These are phyloP conservation scores for Andinoacara biseriatus DNA, from an alignment of 2,113 vertebrate species.

Conservation along the genomic window DNA sequence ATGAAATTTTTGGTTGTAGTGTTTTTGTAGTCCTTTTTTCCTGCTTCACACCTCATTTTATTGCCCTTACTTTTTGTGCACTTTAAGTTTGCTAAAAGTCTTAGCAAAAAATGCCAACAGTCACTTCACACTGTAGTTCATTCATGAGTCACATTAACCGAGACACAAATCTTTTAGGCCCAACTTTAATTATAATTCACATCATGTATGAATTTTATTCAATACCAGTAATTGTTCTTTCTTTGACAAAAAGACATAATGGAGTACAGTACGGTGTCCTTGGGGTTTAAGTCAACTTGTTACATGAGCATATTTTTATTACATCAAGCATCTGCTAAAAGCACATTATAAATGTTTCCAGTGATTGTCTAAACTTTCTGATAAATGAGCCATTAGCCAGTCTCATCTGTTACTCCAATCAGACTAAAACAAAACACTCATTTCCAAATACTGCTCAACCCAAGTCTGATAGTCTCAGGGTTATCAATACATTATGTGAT, in stretches of 20 bases:
- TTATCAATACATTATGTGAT: slow-evolving; percentile 6
- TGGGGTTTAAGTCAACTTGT: not conserved
- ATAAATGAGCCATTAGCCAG: not conserved
- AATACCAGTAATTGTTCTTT: not conserved
- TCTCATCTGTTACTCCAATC: not conserved
- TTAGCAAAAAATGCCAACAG: accelerated
- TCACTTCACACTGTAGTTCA: not conserved
- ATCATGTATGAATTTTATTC: slow-evolving; percentile 26
- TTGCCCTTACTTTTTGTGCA: not conserved
- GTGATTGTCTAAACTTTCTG: slow-evolving; percentile 31
- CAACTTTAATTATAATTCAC: slow-evolving; percentile 58
- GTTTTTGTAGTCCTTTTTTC: accelerated
- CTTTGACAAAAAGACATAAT: not conserved
- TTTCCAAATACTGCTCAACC: slow-evolving; percentile 3
- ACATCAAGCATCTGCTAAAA: not conserved
- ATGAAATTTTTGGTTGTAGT: not conserved
- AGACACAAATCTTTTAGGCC: not conserved
- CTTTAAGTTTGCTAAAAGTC: accelerated
- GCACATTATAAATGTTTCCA: not conserved
- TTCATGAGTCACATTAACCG: not conserved
- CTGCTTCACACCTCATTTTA: not conserved
- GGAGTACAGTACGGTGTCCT: not conserved
- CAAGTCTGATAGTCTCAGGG: not conserved
- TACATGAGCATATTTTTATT: not conserved
- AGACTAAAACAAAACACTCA: slow-evolving; percentile 10